These are phyloP conservation scores for Sialia sialis DNA, from an alignment of 2,113 vertebrate genomes.

Conservation along the genomic window DNA sequence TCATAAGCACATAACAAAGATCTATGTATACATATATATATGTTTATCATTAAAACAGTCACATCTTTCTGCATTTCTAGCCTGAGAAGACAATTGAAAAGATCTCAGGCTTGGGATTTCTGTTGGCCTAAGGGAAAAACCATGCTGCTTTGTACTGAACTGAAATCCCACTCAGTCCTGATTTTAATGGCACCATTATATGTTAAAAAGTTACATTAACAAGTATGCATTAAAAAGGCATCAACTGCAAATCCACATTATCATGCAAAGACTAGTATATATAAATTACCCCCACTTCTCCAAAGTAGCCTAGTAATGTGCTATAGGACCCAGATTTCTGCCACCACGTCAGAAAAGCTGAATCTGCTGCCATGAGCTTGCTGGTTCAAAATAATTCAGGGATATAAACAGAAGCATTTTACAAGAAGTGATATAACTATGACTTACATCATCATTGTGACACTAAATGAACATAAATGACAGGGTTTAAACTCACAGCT, in stretches of 20 bases:
- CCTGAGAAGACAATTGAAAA: not conserved
- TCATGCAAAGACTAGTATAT: not conserved
- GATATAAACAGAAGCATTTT: slow-evolving; percentile 29
- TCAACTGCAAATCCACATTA: not conserved
- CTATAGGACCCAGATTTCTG: not conserved
- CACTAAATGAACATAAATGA: not conserved
- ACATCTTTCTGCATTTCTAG: not conserved
- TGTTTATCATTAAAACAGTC: not conserved
- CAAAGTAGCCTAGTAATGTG: not conserved
- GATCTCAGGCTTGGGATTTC: not conserved
- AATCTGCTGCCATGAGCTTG: not conserved
- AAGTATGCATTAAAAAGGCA: not conserved
- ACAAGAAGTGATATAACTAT: not conserved
- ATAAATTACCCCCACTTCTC: not conserved
- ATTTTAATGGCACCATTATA: not conserved
- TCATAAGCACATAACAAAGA: not conserved
- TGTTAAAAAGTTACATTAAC: not conserved
- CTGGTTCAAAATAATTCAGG: slow-evolving; percentile 4
- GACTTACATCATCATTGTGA: not conserved
- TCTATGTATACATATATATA: not conserved
- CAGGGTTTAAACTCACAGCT: slow-evolving; percentile 4
- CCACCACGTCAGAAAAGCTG: not conserved
- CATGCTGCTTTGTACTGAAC: not conserved
- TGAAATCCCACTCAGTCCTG: not conserved
- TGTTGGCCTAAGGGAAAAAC: not conserved